Evolutionary conservation across 1,140 invertebrate species (phyloP), one percentile per base, ranked within the genome.

Genomic region (Drosophila mauritiana): DNA sequence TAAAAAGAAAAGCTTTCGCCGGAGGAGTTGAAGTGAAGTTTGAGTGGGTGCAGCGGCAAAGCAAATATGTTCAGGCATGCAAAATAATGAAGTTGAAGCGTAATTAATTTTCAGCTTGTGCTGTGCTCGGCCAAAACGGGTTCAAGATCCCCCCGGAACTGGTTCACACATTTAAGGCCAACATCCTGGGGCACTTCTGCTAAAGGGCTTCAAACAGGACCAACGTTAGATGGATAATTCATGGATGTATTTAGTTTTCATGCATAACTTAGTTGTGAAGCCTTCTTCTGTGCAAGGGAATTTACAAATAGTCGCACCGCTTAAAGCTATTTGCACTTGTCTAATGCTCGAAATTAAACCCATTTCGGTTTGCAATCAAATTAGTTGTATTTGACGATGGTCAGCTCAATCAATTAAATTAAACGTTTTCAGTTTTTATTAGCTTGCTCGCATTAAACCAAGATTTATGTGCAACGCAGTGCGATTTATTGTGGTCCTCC

Each of bases 41-140:
- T 20, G 25, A 37, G 36, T 37, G 37, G 13, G n/a, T 45, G 53
- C 58, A 68, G 13, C 27, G 69, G 54, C 49, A 64, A 69, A 83
- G 75, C 64, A 59, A 70, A 72, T 76, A 73, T 76, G 83, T 62
- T 82, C 75, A 88, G 75, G 79, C 79, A 89, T 86, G 83, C 83
- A 86, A 77, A 88, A 86, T 86, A 88, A 86, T 86, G 75, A 86
- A 88, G 84, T 88, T 88, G 79, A 62, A 86, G 79, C 70, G 83
- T 79, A 86, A 86, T 86, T 86, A 86, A 86, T 88, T 88, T 83
- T 64, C 75, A 88, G 76, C 76, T 77, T 74, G 67, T 56, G 68
- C 54, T 15, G 27, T 49, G 10, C 42, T 45, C 17, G 36, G 43
- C 68, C 54, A 51, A 62, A 53, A 57, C 55, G 48, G 49, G 59